phyloP scores from a whole-genome alignment of 1,140 invertebrate genomes.

The Drosophila mayri region DNA sequence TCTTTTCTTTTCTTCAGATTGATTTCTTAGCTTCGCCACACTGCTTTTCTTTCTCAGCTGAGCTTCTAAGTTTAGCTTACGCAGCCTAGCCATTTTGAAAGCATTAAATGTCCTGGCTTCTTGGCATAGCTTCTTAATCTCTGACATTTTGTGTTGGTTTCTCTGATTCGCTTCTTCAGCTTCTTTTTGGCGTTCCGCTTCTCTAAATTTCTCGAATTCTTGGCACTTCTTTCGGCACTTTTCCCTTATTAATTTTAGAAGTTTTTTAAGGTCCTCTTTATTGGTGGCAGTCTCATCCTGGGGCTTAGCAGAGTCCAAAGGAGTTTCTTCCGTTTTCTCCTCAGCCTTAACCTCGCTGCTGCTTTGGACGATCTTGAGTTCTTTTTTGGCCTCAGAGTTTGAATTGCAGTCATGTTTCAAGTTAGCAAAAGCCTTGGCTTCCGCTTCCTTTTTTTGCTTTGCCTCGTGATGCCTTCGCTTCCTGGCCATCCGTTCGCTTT shows the following conservation, averaged over 20 bases:
- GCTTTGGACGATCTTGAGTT: constrained; percentile 6
- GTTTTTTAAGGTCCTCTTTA: not conserved
- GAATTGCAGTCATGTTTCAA: not conserved
- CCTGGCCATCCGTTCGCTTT: constrained; percentile 4
- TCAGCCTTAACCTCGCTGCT: not conserved
- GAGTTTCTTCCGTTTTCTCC: not conserved
- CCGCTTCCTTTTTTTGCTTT: not conserved
- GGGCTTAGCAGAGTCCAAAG: not conserved
- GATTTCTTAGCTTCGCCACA: not conserved
- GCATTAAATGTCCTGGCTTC: not conserved
- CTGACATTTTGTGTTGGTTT: not conserved
- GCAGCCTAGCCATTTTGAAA: not conserved
- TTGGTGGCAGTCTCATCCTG: not conserved
- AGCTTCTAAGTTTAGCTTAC: not conserved
- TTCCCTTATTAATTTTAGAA: not conserved
- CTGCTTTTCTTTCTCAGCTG: not conserved
- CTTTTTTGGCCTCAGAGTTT: constrained; percentile 2
- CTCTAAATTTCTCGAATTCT: not conserved
- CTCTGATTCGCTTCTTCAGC: not conserved
- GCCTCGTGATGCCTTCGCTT: constrained; percentile 8
- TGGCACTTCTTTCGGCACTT: constrained; percentile 8
- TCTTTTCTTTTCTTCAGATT: not conserved
- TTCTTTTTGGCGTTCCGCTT: not conserved
- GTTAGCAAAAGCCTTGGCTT: not conserved
- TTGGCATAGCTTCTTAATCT: not conserved